Base-by-base conservation (phyloP, 2,888 invertebrate species). In the Xanthostigma xanthostigma region DNA sequence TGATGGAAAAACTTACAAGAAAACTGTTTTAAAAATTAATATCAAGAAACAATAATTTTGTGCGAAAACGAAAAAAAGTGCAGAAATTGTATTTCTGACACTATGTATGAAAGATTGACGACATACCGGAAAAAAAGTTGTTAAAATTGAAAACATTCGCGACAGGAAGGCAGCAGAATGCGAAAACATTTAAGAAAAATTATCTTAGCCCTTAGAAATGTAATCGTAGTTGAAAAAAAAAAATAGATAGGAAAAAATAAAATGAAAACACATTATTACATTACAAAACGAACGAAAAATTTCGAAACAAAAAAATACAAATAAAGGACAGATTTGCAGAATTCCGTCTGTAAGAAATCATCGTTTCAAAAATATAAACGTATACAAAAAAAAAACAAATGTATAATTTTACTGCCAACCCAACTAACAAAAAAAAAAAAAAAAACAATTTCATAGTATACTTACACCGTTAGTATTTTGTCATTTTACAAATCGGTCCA, bases 151-250 rank as follows among this genome's bases (percentile, higher is more conserved):
- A 27, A 27, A 44, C 5, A 44, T 8, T 44, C 35, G 33, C 27
- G 34, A 46, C 40, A 35, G 46, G 41, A 46, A 37, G 13, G 46
- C 46, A 46, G 46, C 46, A 43, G 34, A 43, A 36, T 17, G 35
- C 46, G 40, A 46, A 44, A 36, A 46, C 11, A 46, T 13, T 37
- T 42, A 36, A 42, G 42, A 42, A 46, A 48, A 47, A 38, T 48
- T 48, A 48, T 43, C 42, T 48, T 48, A 48, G 48, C 43, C 41
- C 17, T 33, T 48, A 48, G 48, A 43, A 17, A 35, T 48, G 48
- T 48, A 48, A 48, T 43, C 48, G 48, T 48, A 48, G 48, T 40
- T 46, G 35, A 48, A 48, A 37, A 39, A n/a, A 35, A 38, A 43
- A 38, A 37, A 34, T 48, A 48, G 48, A 48, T 48, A 48, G 48